Percentiles rank a stretch among this genome's conserved stretches.
Conservation (phyloP, 2,113 vertebrate species). For the Ochotona princeps region DNA sequence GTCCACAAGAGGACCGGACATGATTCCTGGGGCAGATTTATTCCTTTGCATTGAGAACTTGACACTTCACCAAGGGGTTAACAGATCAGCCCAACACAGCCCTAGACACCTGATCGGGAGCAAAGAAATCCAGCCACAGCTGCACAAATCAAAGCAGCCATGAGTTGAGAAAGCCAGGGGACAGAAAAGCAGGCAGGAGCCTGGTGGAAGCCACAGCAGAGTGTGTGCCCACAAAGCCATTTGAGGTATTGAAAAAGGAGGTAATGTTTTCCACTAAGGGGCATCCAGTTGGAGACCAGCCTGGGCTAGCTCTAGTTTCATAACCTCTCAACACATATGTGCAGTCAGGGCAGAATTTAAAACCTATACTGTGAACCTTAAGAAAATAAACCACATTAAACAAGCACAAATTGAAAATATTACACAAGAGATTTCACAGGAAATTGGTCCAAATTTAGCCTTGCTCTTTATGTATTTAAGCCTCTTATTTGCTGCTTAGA, state of each 20-base stretch:
- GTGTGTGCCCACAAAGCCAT: conserved; percentile 53
- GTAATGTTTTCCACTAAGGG: conserved; percentile 72
- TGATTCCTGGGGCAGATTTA: neutral
- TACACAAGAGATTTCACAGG: conserved; percentile 81
- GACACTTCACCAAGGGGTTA: neutral
- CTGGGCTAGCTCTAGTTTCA: conserved; percentile 76
- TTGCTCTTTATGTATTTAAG: conserved; percentile 82
- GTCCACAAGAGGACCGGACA: neutral
- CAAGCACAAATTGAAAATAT: conserved; percentile 81
- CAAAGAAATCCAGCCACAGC: neutral
- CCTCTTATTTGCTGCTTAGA: conserved; percentile 78
- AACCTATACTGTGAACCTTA: conserved; percentile 79
- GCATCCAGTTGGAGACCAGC: conserved; percentile 69
- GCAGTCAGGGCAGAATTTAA: conserved; percentile 81
- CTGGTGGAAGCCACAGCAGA: conserved; percentile 36
- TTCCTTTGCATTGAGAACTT: neutral
- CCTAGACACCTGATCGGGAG: neutral
- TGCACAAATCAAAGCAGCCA: too few species aligned
- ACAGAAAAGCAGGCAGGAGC: neutral
- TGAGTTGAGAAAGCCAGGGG: neutral
- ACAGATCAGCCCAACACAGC: neutral
- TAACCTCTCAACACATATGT: conserved; percentile 78
- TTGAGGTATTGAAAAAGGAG: conserved; percentile 52
- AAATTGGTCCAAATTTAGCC: conserved; percentile 82
- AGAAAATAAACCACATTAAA: conserved; percentile 84